phyloP scores from a whole-genome alignment of 2,797 vertebrate species.

The Chromis chromis region DNA sequence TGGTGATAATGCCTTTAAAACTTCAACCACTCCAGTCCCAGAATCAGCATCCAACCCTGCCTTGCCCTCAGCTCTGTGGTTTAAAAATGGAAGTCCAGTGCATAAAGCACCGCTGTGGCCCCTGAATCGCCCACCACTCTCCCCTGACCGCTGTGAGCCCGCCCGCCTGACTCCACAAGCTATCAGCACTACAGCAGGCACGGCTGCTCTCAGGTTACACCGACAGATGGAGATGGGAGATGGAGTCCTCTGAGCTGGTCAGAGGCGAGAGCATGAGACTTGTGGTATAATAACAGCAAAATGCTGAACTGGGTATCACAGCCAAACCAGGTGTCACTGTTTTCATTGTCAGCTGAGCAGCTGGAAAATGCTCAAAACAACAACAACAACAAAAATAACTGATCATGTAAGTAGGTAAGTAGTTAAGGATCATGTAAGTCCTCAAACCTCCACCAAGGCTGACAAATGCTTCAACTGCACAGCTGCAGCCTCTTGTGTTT shows the following conservation, averaged over 20 bases:
- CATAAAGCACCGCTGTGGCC: neutral
- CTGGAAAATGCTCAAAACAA: neutral
- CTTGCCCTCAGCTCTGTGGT: constrained; percentile 3
- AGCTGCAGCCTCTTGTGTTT: constrained; percentile 51
- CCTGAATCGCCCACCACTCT: neutral
- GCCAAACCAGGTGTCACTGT: neutral
- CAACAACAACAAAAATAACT: no score
- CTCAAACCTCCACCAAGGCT: neutral
- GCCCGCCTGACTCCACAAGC: constrained; percentile 45
- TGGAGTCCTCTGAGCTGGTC: constrained; percentile 1
- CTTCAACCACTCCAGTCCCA: neutral
- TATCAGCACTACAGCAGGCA: constrained; percentile 25
- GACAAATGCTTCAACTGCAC: constrained; percentile 24
- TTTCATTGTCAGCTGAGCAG: neutral
- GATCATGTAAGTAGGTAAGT: neutral
- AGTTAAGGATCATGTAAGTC: no score
- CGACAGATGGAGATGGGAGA: constrained; percentile 10
- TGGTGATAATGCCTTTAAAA: neutral
- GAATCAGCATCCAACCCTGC: neutral
- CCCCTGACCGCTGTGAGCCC: constrained; percentile 21
- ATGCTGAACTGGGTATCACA: neutral
- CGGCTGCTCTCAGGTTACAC: constrained; percentile 53
- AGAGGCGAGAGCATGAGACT: neutral
- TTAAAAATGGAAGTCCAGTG: constrained; percentile 2
- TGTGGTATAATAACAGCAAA: constrained; percentile 3